Base-by-base conservation (phyloP, 2,888 invertebrate genomes). In the Alentia gelatinosa region DNA sequence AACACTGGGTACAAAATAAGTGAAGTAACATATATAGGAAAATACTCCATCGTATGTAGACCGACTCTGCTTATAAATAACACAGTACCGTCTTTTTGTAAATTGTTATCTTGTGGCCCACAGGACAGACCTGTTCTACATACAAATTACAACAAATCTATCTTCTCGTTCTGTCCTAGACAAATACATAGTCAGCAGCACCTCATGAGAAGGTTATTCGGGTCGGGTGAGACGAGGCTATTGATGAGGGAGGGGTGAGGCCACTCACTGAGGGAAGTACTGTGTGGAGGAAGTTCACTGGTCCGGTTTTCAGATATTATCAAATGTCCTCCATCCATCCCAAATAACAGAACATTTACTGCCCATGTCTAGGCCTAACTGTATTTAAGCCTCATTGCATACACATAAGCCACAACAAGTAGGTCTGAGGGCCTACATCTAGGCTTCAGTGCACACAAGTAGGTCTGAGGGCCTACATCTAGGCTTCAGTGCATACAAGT, bases 61-160 rank as follows among this genome's bases (percentile, higher is more conserved):
- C 63, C 63, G 15, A n/a, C 26, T 33, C 79, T 79, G 79, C 37
- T 37, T 79, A 79, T 79, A 79, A 79, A 79, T 79, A 79, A 79
- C 68, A 68, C 23, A 9, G 9, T 56, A 12, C 9, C 15, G 9
- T 12, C 47, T 7, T 75, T 23, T 23, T 35, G 7, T 79, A 35
- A 26, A 3, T 9, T 33, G 23, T 26, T n/a, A n/a, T 5, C 19
- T 12, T 19, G 79, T 12, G 1, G 12, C 39, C 79, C 79, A 35
- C 37, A 37, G 68, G 33, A 30, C 39, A 35, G 37, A 79, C 1
- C 7, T 12, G 33, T 33, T 7, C 37, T 79, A 79, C 79, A 37
- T 1, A 37, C 37, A n/a, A n/a, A n/a, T n/a, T 79, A 79, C 79
- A 79, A 79, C 37, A 79, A 79, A 79, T 79, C 37, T 35, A 26